Evolutionary conservation across 2,797 vertebrate species (phyloP).

Genomic region (Sebastolobus alascanus): DNA sequence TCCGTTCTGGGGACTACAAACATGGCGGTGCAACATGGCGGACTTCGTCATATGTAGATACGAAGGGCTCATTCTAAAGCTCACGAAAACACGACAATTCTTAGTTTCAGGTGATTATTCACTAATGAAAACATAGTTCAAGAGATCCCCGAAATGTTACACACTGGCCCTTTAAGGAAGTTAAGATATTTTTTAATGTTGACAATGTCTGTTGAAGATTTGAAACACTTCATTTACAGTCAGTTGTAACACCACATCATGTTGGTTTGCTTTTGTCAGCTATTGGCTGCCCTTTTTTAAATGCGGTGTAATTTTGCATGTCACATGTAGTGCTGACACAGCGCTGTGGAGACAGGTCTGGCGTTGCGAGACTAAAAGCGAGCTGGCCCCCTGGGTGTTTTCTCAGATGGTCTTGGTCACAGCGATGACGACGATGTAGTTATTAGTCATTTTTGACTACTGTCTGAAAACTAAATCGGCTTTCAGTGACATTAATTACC

Average conservation of each 20-base stretch:
- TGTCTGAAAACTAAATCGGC: neutral
- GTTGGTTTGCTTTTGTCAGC: neutral
- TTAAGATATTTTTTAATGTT: neutral
- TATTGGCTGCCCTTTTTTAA: constrained; percentile 4
- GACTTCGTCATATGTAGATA: no score
- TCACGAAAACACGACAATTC: no score
- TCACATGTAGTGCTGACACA: neutral
- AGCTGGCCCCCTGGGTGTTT: neutral
- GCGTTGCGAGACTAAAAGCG: neutral
- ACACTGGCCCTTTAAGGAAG: neutral
- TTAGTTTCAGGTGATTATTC: no score
- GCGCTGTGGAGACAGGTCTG: no score
- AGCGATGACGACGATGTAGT: neutral
- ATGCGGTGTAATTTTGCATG: neutral
- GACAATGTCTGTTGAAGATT: neutral
- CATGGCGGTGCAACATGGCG: no score
- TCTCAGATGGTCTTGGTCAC: constrained; percentile 10
- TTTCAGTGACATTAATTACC: neutral
- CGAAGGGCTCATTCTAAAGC: no score
- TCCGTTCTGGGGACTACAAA: no score
- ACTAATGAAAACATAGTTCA: no score
- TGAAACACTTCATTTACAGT: neutral
- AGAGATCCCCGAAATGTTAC: no score
- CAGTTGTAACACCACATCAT: neutral
- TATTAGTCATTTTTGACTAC: constrained; percentile 16